Base-by-base conservation (phyloP, 2,888 invertebrate species). In the Philopedon plagiatum region DNA sequence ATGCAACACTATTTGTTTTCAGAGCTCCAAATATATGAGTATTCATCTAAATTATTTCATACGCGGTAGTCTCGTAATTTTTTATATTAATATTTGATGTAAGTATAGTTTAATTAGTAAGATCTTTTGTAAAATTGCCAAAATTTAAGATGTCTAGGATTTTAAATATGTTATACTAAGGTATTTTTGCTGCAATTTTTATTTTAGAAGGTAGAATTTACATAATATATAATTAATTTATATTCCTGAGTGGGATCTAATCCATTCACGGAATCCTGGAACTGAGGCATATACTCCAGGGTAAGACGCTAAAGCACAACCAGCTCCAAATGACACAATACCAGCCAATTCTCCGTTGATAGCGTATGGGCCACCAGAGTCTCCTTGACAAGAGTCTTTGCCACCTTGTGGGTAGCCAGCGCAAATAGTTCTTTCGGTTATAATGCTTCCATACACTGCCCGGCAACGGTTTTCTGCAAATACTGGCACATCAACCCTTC, bases 381-480 rank as follows among this genome's bases (percentile, higher is more conserved):
- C 79, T 44, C 77, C 79, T 75, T 79, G 73, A 67, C 76, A 77
- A 15, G 72, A 57, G 39, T 75, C 76, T 60, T 89, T 88, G 49
- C 89, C 88, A 4, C 87, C 86, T 15, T 87, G 84, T 77, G 88
- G 86, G 77, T 88, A 88, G 44, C 89, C 89, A 0, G 89, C 90
- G 78, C 90, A 90, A 80, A 90, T 86, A 89, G 90, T 90, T 19
- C 57, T 67, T 19, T 19, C 49, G 15, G 62, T 63, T 29, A 72
- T 70, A 19, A 44, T 26, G 46, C 18, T 54, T n/a, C 62, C 71
- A 39, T 73, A 73, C 4, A 51, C 61, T 1, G 0, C 0, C 21
- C 58, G 41, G 49, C 75, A 75, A 3, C 37, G 7, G 0, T 5
- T 13, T 29, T 51, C 21, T 11, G 29, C 39, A 1, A 73, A 44